A percentile compares a stretch with the other conserved stretches of the same genome.
These are phyloP conservation scores for Cyclophora punctaria DNA, from an alignment of 2,888 invertebrate genomes.

Conservation along the genomic window DNA sequence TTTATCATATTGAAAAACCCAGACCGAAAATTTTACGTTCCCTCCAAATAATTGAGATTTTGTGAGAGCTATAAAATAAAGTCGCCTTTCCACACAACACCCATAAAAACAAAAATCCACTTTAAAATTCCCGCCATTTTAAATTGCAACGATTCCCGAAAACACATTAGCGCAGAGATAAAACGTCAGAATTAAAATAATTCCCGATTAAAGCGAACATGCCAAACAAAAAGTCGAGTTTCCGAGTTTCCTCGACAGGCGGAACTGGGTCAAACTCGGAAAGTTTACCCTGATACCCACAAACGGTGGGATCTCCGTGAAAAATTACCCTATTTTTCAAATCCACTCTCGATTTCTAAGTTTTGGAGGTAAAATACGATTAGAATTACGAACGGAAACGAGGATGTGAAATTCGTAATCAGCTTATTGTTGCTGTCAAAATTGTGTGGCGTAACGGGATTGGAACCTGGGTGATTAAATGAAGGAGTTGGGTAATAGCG, in stretches of 20 bases:
- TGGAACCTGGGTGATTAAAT: too few relatives aligned
- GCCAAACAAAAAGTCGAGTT: not conserved
- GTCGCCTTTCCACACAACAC: not conserved
- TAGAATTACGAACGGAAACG: not conserved
- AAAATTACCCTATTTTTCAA: constrained; percentile 39
- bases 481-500: too few relatives aligned
- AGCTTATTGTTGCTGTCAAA: too few relatives aligned
- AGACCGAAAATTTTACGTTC: too few relatives aligned
- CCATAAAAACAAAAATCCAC: not conserved
- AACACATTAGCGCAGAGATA: not conserved
- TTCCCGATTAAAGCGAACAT: constrained; percentile 1
- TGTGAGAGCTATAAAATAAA: not conserved
- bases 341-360: constrained; percentile 20
- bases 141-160: too few relatives aligned
- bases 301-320: constrained; percentile 28
- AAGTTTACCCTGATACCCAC: constrained; percentile 5
- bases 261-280: constrained; percentile 33
- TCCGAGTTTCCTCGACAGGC: constrained; percentile 7
- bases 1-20: too few relatives aligned
- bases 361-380: constrained; percentile 21
- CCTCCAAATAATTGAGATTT: too few relatives aligned
- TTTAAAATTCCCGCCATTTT: too few relatives aligned
- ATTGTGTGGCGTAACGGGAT: too few relatives aligned
- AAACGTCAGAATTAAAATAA: not conserved
- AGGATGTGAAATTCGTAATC: too few relatives aligned